Evolutionary conservation across 2,888 invertebrate genomes (phyloP), one percentile per base, ranked within the genome.

Genomic region (Drosophila limbata): DNA sequence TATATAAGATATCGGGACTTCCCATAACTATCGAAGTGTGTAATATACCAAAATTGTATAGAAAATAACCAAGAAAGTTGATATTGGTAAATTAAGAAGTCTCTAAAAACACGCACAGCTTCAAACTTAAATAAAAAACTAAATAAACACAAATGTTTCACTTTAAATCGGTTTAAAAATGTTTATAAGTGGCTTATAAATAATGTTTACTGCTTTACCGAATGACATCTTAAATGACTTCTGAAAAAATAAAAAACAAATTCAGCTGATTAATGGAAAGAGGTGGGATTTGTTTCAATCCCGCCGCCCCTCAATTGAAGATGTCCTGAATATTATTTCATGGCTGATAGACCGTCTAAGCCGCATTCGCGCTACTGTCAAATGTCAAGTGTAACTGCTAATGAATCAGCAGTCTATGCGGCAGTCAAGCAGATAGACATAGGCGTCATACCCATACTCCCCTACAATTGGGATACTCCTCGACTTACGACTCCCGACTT

Each of bases 331-430:
- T 51, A 68, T 73, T 35, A 69, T 65, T 73, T 73, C 52, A 76
- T 48, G 79, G 79, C 48, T 78, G 64, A 69, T 62, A 45, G 60
- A 64, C 42, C 19, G 61, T 40, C 57, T 69, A 65, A 78, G 75
- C 50, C 51, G 53, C 40, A 39, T 51, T 50, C 33, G 21, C 21
- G 37, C 19, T 35, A 53, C 62, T 63, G 79, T 69, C 76, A 77
- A 69, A 56, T 78, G 79, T 66, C 76, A 77, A 77, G 74, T 63
- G 62, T 45, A 55, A 33, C 50, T 64, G 44, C 61, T 51, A 59
- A 55, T 77, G 40, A 53, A 61, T 57, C 57, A 57, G 48, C 56
- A 60, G 59, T 73, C 74, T 64, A 56, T 60, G 51, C 17, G 55
- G 37, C 66, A 66, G 59, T 59, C 45, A 56, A 37, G 37, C 69